Base-by-base conservation (phyloP, 2,888 invertebrate species). In the Syritta pipiens region DNA sequence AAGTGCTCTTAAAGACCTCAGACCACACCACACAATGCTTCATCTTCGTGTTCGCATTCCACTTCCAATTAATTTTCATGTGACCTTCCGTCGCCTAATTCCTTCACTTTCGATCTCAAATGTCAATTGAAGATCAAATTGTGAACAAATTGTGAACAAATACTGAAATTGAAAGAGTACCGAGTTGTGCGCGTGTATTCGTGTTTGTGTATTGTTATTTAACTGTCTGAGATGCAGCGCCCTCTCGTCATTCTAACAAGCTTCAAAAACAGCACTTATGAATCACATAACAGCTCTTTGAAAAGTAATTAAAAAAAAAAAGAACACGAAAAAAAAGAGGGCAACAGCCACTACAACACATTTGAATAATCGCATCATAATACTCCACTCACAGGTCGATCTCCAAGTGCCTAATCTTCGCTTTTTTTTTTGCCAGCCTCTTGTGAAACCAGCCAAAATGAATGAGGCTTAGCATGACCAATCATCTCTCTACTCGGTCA, bases 81-180 rank as follows among this genome's bases (percentile, higher is more conserved):
- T 51, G 69, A 71, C 46, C 59, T 69, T 60, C 49, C 19, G 42
- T 60, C 59, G 42, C 42, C 69, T 42, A 51, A 71, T 65, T 71
- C 51, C 26, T 26, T 19, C 40, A 60, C 65, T 49, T 77, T 48
- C 62, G 59, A 60, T 57, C 57, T 51, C 35, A 40, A 49, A 44
- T 65, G 77, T 77, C 77, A 77, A 72, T 77, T 77, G 40, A 71
- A 72, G 63, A 44, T 71, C 69, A 69, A 69, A 57, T 63, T 68
- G 40, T 19, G 24, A 63, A 60, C 46, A 22, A 68, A 75, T n/a
- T n/a, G n/a, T n/a, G n/a, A 37, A 37, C 37, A 37, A 37, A 37
- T 9, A 37, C 37, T 62, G 49, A 22, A 59, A 63, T 49, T 35
- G 9, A 65, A 46, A 26, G 9, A 37, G n/a, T 9, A n/a, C 4